Percentiles rank a stretch among this genome's conserved stretches.
These are phyloP conservation scores for Papilio elwesi DNA, from an alignment of 2,888 invertebrate species.

Conservation along the genomic window DNA sequence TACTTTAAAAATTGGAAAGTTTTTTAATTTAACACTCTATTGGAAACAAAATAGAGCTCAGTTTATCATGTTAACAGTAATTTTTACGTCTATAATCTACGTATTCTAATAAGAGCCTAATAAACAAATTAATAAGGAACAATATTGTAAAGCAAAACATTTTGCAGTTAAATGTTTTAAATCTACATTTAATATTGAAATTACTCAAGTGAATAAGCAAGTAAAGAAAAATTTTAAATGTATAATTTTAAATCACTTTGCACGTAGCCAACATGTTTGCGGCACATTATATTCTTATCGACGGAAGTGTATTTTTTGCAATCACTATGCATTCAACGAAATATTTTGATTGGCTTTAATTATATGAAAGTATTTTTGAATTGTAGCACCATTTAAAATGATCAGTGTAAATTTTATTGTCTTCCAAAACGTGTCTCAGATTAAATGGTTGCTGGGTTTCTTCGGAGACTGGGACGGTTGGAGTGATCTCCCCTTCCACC, in stretches of 20 bases:
- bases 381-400: too few relatives aligned
- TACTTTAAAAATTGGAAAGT: not conserved
- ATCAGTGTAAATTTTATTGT: too few relatives aligned
- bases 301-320: conserved; percentile 6
- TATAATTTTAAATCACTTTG: conserved; percentile 18
- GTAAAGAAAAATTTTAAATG: conserved; percentile 4
- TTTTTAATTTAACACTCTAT: not conserved
- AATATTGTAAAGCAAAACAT: conserved; percentile 1
- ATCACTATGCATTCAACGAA: not conserved
- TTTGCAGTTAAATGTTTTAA: conserved; percentile 13
- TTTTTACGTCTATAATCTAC: not conserved
- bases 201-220: conserved; percentile 28
- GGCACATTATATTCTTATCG: conserved; percentile 11
- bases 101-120: conserved; percentile 12
- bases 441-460: too few relatives aligned
- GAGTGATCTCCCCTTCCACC: too few relatives aligned
- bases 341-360: not conserved
- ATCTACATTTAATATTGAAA: conserved; percentile 29
- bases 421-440: too few relatives aligned
- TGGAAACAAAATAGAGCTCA: not conserved
- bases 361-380: too few relatives aligned
- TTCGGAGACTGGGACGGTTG: too few relatives aligned
- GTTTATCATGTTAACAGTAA: not conserved
- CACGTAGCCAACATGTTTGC: conserved; percentile 5
- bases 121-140: not conserved